These are phyloP conservation scores for Clamator glandarius DNA, from an alignment of 2,797 vertebrate species.

Conservation along the genomic window DNA sequence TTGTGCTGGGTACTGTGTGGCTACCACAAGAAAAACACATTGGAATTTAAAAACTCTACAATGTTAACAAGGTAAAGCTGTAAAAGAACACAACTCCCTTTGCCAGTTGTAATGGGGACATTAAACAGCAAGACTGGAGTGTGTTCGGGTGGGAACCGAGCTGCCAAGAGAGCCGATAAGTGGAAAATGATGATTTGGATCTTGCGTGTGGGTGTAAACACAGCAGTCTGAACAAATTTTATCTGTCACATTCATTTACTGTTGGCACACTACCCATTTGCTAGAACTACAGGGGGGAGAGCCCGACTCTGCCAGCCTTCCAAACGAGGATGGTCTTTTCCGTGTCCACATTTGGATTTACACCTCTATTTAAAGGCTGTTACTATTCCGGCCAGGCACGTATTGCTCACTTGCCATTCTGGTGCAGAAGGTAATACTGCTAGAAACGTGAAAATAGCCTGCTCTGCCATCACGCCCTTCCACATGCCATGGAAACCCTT, in stretches of 20 bases:
- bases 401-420: background rate
- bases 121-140: conserved; percentile 66
- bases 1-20: background rate
- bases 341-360: background rate
- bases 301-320: conserved; percentile 48
- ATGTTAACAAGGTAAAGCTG: conserved; percentile 59
- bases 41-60: conserved; percentile 5
- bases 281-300: conserved; percentile 1
- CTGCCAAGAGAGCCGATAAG: conserved; percentile 67
- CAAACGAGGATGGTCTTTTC: conserved; percentile 37
- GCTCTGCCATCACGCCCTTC: background rate
- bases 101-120: conserved; percentile 56
- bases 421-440: background rate
- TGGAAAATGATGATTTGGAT: conserved; percentile 63
- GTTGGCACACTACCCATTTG: conserved; percentile 34
- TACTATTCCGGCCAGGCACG: background rate
- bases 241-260: conserved; percentile 66
- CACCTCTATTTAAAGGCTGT: conserved; percentile 10
- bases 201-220: conserved; percentile 64
- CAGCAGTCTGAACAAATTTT: conserved; percentile 65
- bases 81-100: conserved; percentile 57
- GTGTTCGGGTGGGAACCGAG: background rate
- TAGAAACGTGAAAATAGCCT: background rate
- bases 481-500: background rate
- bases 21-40: background rate